Conservation (phyloP, 2,113 vertebrate genomes). For the Corvus cornix region DNA sequence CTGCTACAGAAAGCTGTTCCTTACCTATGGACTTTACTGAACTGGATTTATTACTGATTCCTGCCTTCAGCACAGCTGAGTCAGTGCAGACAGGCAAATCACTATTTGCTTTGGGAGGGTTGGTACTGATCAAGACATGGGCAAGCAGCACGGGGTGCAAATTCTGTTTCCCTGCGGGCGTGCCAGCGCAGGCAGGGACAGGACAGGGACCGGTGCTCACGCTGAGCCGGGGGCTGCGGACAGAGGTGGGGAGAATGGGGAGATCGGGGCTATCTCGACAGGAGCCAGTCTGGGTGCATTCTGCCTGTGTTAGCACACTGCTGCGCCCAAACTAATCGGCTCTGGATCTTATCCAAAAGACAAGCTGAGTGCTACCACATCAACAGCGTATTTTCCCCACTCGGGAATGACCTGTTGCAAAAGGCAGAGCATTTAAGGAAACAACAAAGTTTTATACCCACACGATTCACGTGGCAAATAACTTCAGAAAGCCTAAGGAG, state of each 20-base stretch:
- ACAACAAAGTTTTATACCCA: background rate
- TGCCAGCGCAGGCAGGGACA: background rate
- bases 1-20: background rate
- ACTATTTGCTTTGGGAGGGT: slow-evolving; percentile 25
- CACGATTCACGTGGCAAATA: background rate
- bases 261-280: background rate
- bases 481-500: background rate
- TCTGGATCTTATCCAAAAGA: background rate
- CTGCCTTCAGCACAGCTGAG: slow-evolving; percentile 14
- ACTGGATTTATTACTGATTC: background rate
- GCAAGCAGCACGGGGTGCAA: background rate
- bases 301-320: slow-evolving; percentile 14
- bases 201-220: background rate
- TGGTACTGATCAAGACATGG: background rate
- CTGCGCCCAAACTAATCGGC: background rate
- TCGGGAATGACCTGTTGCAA: slow-evolving; percentile 9
- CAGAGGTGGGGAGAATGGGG: background rate
- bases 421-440: background rate
- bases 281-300: slow-evolving; percentile 8
- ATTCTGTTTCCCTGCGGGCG: background rate
- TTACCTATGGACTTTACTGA: background rate
- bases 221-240: fast-evolving
- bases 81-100: slow-evolving; percentile 28
- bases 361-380: background rate
- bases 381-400: background rate